Percentiles rank a stretch among this genome's conserved stretches.
Evolutionary conservation across 2,113 vertebrate genomes (phyloP).

Genomic region (Lucifuga dentata): DNA sequence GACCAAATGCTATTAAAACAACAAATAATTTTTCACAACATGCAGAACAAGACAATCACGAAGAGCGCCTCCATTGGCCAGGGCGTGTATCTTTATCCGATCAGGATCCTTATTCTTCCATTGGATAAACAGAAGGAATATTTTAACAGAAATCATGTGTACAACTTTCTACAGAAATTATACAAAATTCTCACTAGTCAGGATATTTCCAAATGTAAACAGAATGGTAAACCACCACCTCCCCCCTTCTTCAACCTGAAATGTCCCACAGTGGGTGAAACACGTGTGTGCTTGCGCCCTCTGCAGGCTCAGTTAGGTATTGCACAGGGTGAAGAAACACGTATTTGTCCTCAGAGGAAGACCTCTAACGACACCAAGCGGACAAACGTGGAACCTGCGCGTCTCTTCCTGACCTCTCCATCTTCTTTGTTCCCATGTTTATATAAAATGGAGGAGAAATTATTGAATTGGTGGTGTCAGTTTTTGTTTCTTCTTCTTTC

Average conservation of each 20-base stretch:
- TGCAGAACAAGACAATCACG: not conserved
- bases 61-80: not conserved
- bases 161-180: not conserved
- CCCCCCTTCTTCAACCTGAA: not conserved
- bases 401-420: conserved; percentile 6
- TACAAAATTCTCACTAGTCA: not conserved
- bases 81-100: not conserved
- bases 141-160: not conserved
- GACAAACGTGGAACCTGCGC: conserved; percentile 22
- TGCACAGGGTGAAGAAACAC: conserved; percentile 24
- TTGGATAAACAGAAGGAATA: no score
- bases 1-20: not conserved
- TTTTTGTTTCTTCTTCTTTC: not conserved
- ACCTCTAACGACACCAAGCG: conserved; percentile 65
- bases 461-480: not conserved
- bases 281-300: conserved; percentile 46
- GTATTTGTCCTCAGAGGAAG: conserved; percentile 26
- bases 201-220: conserved; percentile 6
- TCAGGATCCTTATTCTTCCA: not conserved
- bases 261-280: conserved; percentile 2
- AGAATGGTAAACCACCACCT: not conserved
- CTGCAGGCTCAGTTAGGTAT: conserved; percentile 18
- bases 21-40: not conserved
- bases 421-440: conserved; percentile 12
- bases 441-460: conserved; percentile 45